Conservation (phyloP, 2,888 invertebrate genomes). For the Mythimna pallens region DNA sequence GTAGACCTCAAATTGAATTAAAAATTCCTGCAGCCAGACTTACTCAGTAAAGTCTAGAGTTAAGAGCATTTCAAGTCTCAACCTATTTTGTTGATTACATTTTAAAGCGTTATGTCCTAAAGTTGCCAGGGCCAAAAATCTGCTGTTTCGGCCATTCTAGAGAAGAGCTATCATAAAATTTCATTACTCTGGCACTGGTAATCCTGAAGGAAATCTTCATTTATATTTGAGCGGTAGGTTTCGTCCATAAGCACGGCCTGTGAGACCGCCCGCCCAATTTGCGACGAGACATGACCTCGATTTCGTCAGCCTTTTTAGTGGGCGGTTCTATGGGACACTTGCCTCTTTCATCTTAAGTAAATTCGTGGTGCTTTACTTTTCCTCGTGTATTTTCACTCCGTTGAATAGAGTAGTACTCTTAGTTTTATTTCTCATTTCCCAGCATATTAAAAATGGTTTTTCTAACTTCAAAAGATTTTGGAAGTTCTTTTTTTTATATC, state of each 20-base stretch:
- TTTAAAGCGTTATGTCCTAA: conserved; percentile 47
- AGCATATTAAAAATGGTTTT: conserved; percentile 17
- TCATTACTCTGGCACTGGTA: conserved; percentile 63
- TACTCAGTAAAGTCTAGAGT: conserved; percentile 9
- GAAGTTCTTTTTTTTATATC: too few relatives aligned
- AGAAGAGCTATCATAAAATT: conserved; percentile 66
- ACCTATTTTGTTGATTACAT: conserved; percentile 46
- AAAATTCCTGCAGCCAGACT: background rate
- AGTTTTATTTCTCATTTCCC: conserved; percentile 26
- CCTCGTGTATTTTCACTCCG: conserved; percentile 28
- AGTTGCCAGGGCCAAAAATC: conserved; percentile 46
- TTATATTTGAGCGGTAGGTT: conserved; percentile 66
- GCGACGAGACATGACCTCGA: conserved; percentile 70
- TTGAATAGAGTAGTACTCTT: conserved; percentile 17
- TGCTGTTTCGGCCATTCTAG: conserved; percentile 48
- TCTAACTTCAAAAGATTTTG: background rate
- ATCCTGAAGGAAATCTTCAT: conserved; percentile 68
- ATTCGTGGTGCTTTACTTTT: conserved; percentile 52
- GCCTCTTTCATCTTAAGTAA: conserved; percentile 54
- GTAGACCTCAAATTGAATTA: conserved; percentile 6
- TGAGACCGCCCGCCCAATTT: conserved; percentile 73
- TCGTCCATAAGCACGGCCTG: conserved; percentile 58
- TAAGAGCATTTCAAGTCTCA: conserved; percentile 10
- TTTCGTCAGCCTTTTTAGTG: conserved; percentile 75
- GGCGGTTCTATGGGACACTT: conserved; percentile 54